phyloP scores from a whole-genome alignment of 2,797 vertebrate genomes.

The Macropodus opercularis region DNA sequence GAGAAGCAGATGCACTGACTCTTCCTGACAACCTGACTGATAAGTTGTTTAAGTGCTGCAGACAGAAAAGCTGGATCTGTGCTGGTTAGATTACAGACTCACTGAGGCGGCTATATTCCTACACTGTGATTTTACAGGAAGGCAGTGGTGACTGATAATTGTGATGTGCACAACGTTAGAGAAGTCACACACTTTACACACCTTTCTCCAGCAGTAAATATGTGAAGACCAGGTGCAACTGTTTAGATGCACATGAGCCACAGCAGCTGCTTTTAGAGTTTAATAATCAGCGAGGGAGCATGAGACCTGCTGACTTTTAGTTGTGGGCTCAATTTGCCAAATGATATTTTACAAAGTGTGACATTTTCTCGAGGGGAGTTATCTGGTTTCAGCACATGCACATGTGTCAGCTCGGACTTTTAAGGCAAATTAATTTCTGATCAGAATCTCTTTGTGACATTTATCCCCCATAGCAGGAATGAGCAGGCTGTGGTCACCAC shows the following conservation, averaged over 20 bases:
- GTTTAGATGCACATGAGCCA: constrained; percentile 13
- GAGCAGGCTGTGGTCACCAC: constrained; percentile 42
- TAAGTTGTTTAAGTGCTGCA: constrained; percentile 54
- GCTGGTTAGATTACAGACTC: constrained; percentile 45
- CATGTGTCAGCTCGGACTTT: constrained; percentile 55
- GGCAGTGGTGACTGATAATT: constrained; percentile 27
- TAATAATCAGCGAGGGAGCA: constrained; percentile 24
- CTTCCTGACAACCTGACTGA: constrained; percentile 64
- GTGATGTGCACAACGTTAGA: constrained; percentile 4
- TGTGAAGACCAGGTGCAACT: constrained; percentile 2
- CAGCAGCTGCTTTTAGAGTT: constrained; percentile 24
- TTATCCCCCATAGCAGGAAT: constrained; percentile 58
- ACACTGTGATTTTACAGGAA: constrained; percentile 25
- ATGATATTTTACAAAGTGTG: constrained; percentile 53
- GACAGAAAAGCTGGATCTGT: constrained; percentile 33
- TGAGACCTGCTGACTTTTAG: constrained; percentile 36
- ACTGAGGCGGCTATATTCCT: constrained; percentile 24
- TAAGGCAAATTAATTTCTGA: constrained; percentile 76
- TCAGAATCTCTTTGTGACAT: constrained; percentile 71
- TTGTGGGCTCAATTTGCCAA: constrained; percentile 52
- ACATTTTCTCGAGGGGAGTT: constrained; percentile 67
- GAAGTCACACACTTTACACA: too few relatives aligned
- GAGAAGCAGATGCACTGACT: constrained; percentile 49
- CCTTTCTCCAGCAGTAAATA: constrained; percentile 13
- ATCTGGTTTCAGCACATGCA: constrained; percentile 62